Conservation (phyloP, 2,113 vertebrate genomes). For the Rhombomys opimus region DNA sequence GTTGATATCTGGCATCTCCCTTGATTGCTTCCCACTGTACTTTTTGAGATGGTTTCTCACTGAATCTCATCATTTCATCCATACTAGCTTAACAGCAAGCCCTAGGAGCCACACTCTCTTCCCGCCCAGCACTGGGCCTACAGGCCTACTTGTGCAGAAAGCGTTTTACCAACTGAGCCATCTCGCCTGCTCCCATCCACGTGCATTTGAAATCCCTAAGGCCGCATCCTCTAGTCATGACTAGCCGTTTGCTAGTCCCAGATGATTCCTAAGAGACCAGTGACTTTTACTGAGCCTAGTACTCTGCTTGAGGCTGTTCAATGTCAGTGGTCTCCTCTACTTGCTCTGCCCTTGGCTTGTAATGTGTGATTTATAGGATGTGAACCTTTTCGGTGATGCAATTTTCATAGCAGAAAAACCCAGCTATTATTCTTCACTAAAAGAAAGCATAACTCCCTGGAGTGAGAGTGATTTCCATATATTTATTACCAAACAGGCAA, state of each 20-base stretch:
- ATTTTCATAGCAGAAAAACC: conserved; percentile 33
- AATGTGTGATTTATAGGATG: neutral
- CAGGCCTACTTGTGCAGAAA: neutral
- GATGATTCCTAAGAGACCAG: neutral
- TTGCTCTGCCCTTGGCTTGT: conserved; percentile 12
- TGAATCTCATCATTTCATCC: neutral
- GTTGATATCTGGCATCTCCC: neutral
- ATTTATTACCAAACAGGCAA: conserved; percentile 24
- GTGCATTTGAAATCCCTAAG: neutral
- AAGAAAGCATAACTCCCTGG: neutral
- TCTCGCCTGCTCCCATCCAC: too few species aligned
- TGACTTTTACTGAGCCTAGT: neutral
- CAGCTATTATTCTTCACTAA: neutral
- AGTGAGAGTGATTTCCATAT: neutral
- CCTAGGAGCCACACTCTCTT: neutral
- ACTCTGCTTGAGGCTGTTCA: neutral
- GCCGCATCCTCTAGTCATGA: neutral
- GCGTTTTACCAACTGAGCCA: neutral
- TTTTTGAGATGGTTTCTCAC: neutral
- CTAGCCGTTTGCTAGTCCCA: neutral
- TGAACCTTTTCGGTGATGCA: neutral
- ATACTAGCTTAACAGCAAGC: neutral
- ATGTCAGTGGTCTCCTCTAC: neutral
- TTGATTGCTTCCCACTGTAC: neutral
- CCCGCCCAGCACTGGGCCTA: too few species aligned